phyloP scores from a whole-genome alignment of 2,797 vertebrate genomes.

The Cossypha caffra region DNA sequence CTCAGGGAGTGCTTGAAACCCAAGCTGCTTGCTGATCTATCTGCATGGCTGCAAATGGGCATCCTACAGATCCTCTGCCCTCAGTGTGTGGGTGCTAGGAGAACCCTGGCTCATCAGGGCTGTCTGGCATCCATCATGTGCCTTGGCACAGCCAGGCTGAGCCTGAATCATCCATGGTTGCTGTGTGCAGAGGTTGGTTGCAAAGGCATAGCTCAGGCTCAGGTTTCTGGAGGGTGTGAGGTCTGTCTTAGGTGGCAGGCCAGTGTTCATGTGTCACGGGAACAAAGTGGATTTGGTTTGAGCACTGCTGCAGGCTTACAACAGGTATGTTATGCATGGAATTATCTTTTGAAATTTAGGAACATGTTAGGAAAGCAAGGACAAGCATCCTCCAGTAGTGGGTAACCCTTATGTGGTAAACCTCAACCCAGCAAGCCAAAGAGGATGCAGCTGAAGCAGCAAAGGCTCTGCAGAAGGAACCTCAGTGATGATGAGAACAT shows the following conservation, averaged over 20 bases:
- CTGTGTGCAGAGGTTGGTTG: not conserved
- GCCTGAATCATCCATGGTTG: rapidly evolving
- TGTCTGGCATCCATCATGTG: not conserved
- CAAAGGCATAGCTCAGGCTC: not conserved
- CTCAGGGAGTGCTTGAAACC: not conserved
- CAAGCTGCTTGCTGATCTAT: rapidly evolving
- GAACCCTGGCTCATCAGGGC: not conserved
- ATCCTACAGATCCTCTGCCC: not conserved
- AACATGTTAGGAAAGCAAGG: not conserved
- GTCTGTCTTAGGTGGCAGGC: not conserved
- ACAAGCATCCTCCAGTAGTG: not conserved
- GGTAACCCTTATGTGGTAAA: not conserved
- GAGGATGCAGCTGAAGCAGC: not conserved
- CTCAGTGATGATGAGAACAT: not conserved
- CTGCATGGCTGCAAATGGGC: not conserved
- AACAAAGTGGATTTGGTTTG: not conserved
- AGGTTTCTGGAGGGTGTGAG: not conserved
- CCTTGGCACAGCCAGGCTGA: not conserved
- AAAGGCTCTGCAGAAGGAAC: not conserved
- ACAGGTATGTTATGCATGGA: not conserved
- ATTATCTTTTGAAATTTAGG: not conserved
- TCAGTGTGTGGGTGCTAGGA: not conserved
- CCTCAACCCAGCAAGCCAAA: not conserved
- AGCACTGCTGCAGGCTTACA: not conserved
- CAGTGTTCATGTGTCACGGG: not conserved